Evolutionary conservation across 2,113 vertebrate genomes (phyloP).

Genomic region (Petaurus breviceps): DNA sequence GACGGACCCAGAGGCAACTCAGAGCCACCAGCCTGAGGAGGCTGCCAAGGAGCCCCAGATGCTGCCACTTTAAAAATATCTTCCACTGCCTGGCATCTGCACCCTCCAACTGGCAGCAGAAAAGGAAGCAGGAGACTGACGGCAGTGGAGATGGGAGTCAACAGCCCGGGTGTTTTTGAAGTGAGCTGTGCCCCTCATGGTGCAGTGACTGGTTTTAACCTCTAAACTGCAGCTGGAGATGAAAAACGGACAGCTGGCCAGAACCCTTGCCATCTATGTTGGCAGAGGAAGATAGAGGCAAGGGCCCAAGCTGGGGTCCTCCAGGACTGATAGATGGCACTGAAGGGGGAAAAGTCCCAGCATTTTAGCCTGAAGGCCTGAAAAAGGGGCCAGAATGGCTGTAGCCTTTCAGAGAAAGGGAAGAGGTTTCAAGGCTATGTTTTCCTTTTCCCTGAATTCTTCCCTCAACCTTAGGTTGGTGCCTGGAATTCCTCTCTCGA

Average conservation of each 20-base stretch:
- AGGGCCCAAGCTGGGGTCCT: neutral
- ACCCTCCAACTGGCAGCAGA: conserved; percentile 79
- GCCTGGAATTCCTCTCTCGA: neutral
- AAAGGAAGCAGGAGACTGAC: conserved; percentile 69
- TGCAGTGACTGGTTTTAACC: conserved; percentile 6
- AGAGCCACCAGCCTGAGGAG: conserved; percentile 84
- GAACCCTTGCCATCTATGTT: conserved; percentile 62
- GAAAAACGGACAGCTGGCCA: conserved; percentile 70
- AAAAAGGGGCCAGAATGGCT: neutral
- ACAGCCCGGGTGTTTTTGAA: neutral
- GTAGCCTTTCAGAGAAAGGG: neutral
- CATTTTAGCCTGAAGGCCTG: neutral
- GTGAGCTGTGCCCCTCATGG: conserved; percentile 51
- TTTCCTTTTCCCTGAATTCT: neutral
- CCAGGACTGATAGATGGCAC: conserved; percentile 29
- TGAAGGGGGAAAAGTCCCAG: conserved; percentile 1
- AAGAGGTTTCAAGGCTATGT: neutral
- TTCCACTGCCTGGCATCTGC: conserved; percentile 86
- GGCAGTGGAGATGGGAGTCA: conserved; percentile 55
- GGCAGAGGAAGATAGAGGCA: conserved; percentile 17
- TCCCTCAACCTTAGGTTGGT: neutral
- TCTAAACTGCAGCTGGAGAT: neutral
- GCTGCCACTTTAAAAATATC: conserved; percentile 89
- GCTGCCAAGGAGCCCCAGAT: conserved; percentile 89
- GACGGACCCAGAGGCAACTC: conserved; percentile 88